Evolutionary conservation across 2,888 invertebrate species (phyloP), one percentile per base, ranked within the genome.

Genomic region (Platerodrilus igneus): DNA sequence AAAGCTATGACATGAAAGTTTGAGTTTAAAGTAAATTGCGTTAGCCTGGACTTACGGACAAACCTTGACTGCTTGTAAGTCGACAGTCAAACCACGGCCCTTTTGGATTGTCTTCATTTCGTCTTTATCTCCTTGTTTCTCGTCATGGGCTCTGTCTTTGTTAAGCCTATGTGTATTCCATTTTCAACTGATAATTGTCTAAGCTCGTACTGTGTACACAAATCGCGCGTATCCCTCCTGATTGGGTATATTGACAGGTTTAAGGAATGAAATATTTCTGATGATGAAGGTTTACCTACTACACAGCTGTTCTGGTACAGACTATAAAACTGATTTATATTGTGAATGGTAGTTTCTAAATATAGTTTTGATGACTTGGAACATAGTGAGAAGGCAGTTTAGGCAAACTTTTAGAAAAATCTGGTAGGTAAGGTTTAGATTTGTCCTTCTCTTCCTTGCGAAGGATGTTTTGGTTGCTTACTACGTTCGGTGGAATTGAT

Each of bases 161-260:
- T 22, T 22, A 10, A 5, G 22, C 9, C 22, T 22, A 22, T 27
- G 28, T 4, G 10, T 16, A 4, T 4, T 27, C 14, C 28, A 27
- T 11, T 27, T 27, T 27, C 28, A 27, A 11, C 28, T 16, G 28
- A 14, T 27, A 27, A 14, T 13, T 27, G 28, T 11, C 7, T 14
- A 10, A 27, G 4, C 13, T 27, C 14, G 16, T 27, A 10, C 13
- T 27, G n/a, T 4, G 28, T 10, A 27, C 28, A 27, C 8, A 27
- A 16, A 16, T 27, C 28, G 16, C 28, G 13, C 13, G n/a, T 27
- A 15, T 27, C 16, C 8, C 13, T 16, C 14, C 13, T 13, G n/a
- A 22, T 22, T 8, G 22, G 22, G 4, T 22, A 4, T n/a, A 22
- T 22, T 22, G 22, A 22, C 9, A 22, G 9, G 6, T 22, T 22